Evolutionary conservation across 2,888 invertebrate species (phyloP), one percentile per base, ranked within the genome.

Genomic region (Phasia obesa): DNA sequence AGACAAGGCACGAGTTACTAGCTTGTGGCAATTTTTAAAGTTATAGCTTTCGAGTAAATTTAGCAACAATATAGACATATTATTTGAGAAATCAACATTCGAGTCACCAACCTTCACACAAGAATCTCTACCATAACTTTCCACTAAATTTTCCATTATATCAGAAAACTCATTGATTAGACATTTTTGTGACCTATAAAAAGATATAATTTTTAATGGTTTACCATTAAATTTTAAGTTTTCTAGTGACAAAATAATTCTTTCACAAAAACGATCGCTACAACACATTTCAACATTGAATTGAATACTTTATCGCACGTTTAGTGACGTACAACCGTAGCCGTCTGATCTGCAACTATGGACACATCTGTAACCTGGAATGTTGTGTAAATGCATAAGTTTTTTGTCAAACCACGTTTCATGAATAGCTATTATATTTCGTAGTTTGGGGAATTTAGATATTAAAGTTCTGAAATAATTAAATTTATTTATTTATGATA

Each of bases 141-240:
- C 17, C 17, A 53, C 11, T 5, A 53, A 25, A 15, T 15, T 25
- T 53, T 53, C 23, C 5, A 53, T 2, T 13, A 15, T 2, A 13
- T 4, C 2, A n/a, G 9, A 27, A 27, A 53, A 25, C 13, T 25
- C 11, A 27, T 15, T n/a, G 5, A 27, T 25, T n/a, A 4, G n/a
- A 25, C 25, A 25, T 27, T 27, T 53, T 53, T 53, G 53, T 3
- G 51, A 53, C 25, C 51, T 23, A 53, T 53, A 53, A 53, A 53
- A 53, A 5, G 53, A 53, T 27, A 27, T 19, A 2, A 53, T 25
- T 53, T 53, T 25, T 27, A 53, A 53, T n/a, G 7, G 9, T 53
- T 53, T 53, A 1, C 53, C 53, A 27, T 27, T n/a, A n/a, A n/a
- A n/a, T n/a, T n/a, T n/a, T n/a, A n/a, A n/a, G n/a, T n/a, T n/a